Percentiles rank a stretch among this genome's conserved stretches.
phyloP scores from a whole-genome alignment of 2,797 vertebrate species.

The Acrossocheilus wenchowensis region DNA sequence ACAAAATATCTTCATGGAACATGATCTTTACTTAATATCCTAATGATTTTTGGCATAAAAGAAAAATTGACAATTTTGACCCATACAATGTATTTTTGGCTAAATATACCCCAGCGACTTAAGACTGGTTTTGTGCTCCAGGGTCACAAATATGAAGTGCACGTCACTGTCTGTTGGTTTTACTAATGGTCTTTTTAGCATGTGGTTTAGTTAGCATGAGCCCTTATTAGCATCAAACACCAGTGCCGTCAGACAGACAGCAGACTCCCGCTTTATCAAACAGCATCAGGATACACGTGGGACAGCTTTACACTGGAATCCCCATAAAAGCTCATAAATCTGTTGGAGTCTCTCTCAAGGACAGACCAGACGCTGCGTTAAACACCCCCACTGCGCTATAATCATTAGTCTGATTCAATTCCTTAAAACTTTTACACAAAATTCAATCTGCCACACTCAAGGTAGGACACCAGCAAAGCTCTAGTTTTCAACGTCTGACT shows the following conservation, averaged over 20 bases:
- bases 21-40: too few relatives aligned
- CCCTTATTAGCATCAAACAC: conserved; percentile 17
- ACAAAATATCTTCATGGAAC: too few relatives aligned
- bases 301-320: conserved; percentile 80
- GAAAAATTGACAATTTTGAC: too few relatives aligned
- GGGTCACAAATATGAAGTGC: not conserved
- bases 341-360: conserved; percentile 67
- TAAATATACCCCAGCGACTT: too few relatives aligned
- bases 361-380: conserved; percentile 67
- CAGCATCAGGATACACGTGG: conserved; percentile 74
- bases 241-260: conserved; percentile 50
- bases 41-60: too few relatives aligned
- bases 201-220: not conserved
- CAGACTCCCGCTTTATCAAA: conserved; percentile 62
- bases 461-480: not conserved
- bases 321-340: conserved; percentile 77
- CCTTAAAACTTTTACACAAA: not conserved
- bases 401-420: conserved; percentile 12
- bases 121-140: too few relatives aligned
- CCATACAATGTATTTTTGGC: too few relatives aligned
- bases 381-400: conserved; percentile 39
- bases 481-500: not conserved
- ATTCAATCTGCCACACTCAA: not conserved
- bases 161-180: not conserved
- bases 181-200: not conserved